Percentiles rank a stretch among this genome's conserved stretches.
Conservation (phyloP, 2,888 invertebrate species). For the Scelioninae gen. 2 region DNA sequence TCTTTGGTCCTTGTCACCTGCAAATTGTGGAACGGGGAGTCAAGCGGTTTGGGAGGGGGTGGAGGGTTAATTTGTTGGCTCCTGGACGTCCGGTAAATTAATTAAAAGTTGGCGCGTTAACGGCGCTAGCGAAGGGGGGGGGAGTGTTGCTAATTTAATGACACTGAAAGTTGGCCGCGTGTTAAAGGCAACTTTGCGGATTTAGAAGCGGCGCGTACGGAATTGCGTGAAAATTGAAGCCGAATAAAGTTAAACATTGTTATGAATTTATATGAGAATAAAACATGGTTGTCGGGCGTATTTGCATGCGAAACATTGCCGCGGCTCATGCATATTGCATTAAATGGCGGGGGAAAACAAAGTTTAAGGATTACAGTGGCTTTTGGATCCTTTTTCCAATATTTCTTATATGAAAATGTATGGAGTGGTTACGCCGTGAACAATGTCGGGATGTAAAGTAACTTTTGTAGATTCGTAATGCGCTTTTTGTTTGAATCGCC, state of each 20-base stretch:
- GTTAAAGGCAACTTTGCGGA: too few relatives aligned
- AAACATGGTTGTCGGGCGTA: background rate
- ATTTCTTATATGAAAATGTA: background rate
- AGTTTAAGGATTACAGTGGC: background rate
- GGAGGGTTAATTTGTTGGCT: background rate
- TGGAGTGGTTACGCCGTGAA: slow-evolving; percentile 1
- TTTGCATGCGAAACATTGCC: slow-evolving; percentile 4
- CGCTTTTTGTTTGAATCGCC: background rate
- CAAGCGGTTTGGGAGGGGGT: too few relatives aligned
- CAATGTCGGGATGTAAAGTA: background rate
- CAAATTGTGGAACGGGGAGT: background rate
- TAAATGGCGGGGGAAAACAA: background rate
- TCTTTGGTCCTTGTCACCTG: slow-evolving; percentile 91
- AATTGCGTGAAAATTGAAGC: too few relatives aligned
- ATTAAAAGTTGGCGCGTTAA: slow-evolving; percentile 5
- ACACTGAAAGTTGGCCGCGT: too few relatives aligned
- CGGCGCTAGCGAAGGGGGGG: too few relatives aligned
- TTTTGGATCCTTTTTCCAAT: background rate
- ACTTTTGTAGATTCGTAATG: background rate
- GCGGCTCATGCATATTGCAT: slow-evolving; percentile 7
- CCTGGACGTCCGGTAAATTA: background rate
- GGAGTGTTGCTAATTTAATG: too few relatives aligned
- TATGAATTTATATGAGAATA: slow-evolving; percentile 12
- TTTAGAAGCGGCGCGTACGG: too few relatives aligned
- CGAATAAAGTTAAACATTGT: slow-evolving; percentile 4